Evolutionary conservation across 2,113 vertebrate species (phyloP).

Genomic region (Taxidea taxus): DNA sequence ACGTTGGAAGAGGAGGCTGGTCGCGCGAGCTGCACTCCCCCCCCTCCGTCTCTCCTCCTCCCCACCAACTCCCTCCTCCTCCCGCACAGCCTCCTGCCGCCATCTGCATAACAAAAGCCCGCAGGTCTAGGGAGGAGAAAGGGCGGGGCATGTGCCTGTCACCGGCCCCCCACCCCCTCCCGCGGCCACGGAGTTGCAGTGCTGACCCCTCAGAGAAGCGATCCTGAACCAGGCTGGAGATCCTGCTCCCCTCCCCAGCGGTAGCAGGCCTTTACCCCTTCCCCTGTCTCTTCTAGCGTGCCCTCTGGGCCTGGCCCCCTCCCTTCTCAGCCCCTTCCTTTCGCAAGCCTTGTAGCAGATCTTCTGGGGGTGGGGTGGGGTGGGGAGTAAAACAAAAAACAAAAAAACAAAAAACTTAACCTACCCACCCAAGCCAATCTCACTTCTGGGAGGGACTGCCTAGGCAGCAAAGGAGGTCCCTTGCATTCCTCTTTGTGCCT

Average conservation of each 20-base stretch:
- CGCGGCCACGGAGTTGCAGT: constrained; percentile 18
- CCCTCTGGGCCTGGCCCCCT: neutral
- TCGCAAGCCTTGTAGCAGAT: neutral
- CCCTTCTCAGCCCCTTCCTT: neutral
- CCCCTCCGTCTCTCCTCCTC: constrained; percentile 13
- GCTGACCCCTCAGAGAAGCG: neutral
- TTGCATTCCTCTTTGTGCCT: neutral
- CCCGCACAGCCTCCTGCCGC: constrained; percentile 58
- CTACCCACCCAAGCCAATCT: neutral
- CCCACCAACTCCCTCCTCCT: constrained; percentile 63
- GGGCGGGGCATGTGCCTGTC: constrained; percentile 64
- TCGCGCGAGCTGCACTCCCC: constrained; percentile 55
- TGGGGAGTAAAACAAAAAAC: neutral
- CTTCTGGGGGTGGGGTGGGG: neutral
- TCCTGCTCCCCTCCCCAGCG: neutral
- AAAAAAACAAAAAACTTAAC: neutral
- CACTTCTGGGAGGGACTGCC: neutral
- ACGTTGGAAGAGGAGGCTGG: constrained; percentile 83
- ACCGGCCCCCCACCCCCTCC: too few species aligned
- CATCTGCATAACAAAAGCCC: constrained; percentile 92
- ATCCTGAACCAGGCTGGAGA: neutral
- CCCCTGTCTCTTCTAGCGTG: neutral
- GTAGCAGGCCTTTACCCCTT: neutral
- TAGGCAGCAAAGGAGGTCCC: neutral
- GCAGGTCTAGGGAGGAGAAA: constrained; percentile 67